phyloP scores from a whole-genome alignment of 2,797 vertebrate species.

The Eupleurogrammus muticus region DNA sequence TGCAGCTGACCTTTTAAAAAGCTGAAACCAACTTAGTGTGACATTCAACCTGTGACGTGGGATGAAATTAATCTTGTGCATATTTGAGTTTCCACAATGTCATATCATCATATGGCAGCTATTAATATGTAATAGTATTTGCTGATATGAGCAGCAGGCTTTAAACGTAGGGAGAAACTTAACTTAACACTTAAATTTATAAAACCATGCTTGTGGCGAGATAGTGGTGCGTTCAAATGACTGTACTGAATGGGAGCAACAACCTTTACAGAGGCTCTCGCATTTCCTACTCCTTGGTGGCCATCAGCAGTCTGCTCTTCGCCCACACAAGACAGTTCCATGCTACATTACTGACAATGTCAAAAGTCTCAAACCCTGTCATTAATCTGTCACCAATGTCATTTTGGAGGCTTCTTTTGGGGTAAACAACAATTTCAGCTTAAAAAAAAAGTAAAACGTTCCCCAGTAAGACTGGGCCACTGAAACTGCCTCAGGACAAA shows the following conservation, averaged over 20 bases:
- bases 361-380: slow-evolving; percentile 11
- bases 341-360: slow-evolving; percentile 1
- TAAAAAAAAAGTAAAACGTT: slow-evolving; percentile 18
- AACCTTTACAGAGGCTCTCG: slow-evolving; percentile 5
- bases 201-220: neutral
- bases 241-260: slow-evolving; percentile 1
- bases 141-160: slow-evolving; percentile 16
- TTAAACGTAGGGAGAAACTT: slow-evolving; percentile 29
- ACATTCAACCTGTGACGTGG: slow-evolving; percentile 33
- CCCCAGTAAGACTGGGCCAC: slow-evolving; percentile 8
- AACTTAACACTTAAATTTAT: slow-evolving; percentile 13
- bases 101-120: slow-evolving; percentile 29
- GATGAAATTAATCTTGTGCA: slow-evolving; percentile 23
- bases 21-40: slow-evolving; percentile 35
- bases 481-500: slow-evolving; percentile 26
- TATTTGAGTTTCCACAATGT: slow-evolving; percentile 34
- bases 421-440: slow-evolving; percentile 21
- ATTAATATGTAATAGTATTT: slow-evolving; percentile 4
- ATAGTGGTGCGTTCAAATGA: neutral
- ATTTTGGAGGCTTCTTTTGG: slow-evolving; percentile 14
- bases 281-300: slow-evolving; percentile 2
- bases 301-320: neutral
- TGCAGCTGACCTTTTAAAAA: slow-evolving; percentile 32
- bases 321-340: neutral
- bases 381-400: slow-evolving; percentile 18